Evolutionary conservation across 2,888 invertebrate species (phyloP).

Genomic region (Andrena haemorrhoa): DNA sequence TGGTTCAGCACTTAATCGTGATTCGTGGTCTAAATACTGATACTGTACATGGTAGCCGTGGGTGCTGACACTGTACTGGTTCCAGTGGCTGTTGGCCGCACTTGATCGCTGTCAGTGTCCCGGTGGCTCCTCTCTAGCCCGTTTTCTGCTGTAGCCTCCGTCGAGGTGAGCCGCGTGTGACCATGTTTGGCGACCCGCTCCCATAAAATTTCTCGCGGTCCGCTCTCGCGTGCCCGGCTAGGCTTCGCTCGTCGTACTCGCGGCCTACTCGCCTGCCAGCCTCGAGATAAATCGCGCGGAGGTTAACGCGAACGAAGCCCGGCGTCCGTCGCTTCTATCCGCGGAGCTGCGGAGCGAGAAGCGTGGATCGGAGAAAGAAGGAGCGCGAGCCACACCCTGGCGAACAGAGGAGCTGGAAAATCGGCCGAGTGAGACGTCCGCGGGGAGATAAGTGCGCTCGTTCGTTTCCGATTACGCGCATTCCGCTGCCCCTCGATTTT

Average conservation of each 20-base stretch:
- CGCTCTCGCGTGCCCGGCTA: slow-evolving; percentile 44
- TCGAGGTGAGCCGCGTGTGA: slow-evolving; percentile 67
- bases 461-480: slow-evolving; percentile 1
- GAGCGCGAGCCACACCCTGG: slow-evolving; percentile 49
- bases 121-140: background rate
- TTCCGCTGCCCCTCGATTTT: background rate
- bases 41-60: too few relatives aligned
- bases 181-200: slow-evolving; percentile 79
- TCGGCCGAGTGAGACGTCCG: slow-evolving; percentile 3
- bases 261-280: slow-evolving; percentile 58
- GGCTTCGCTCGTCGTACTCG: slow-evolving; percentile 46
- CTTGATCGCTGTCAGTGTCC: too few relatives aligned
- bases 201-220: slow-evolving; percentile 77
- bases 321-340: slow-evolving; percentile 38
- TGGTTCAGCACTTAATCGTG: too few relatives aligned
- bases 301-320: slow-evolving; percentile 60
- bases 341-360: slow-evolving; percentile 18
- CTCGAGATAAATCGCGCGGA: slow-evolving; percentile 67
- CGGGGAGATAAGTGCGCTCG: slow-evolving; percentile 4
- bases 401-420: slow-evolving; percentile 38
- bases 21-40: too few relatives aligned
- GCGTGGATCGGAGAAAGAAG: slow-evolving; percentile 1
- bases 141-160: slow-evolving; percentile 22
- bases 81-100: too few relatives aligned
- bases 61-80: too few relatives aligned